These are phyloP conservation scores for Eonycteris spelaea DNA, from an alignment of 2,113 vertebrate genomes.

Conservation along the genomic window DNA sequence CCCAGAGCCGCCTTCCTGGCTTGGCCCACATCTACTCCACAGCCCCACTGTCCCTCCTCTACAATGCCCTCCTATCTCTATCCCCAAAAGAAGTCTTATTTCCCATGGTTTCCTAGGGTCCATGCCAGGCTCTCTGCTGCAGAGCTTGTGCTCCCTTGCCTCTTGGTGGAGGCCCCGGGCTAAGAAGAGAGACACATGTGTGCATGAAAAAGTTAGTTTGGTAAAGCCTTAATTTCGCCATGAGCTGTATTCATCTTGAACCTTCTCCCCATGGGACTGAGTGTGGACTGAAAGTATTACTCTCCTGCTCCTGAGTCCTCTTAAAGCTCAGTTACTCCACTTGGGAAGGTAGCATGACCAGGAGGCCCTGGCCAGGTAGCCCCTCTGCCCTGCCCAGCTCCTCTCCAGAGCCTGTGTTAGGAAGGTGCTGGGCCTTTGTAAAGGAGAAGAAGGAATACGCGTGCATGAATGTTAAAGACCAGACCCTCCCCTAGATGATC, in stretches of 20 bases:
- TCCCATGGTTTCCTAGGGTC: neutral
- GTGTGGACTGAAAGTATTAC: neutral
- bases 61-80: neutral
- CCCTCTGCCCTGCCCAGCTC: neutral
- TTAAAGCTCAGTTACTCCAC: neutral
- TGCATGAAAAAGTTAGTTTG: neutral
- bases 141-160: neutral
- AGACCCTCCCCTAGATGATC: neutral
- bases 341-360: neutral
- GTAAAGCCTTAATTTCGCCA: neutral
- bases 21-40: neutral
- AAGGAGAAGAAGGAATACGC: neutral
- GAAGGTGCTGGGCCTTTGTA: neutral
- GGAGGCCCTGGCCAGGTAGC: neutral
- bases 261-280: neutral
- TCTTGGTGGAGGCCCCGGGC: neutral
- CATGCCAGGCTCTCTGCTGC: no score
- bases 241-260: neutral
- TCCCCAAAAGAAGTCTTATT: neutral
- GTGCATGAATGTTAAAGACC: neutral
- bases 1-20: no score
- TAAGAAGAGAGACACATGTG: neutral
- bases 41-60: neutral
- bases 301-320: neutral
- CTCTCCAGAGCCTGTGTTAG: neutral